These are phyloP conservation scores for Euschistus heros DNA, from an alignment of 1,140 invertebrate genomes.

Conservation along the genomic window DNA sequence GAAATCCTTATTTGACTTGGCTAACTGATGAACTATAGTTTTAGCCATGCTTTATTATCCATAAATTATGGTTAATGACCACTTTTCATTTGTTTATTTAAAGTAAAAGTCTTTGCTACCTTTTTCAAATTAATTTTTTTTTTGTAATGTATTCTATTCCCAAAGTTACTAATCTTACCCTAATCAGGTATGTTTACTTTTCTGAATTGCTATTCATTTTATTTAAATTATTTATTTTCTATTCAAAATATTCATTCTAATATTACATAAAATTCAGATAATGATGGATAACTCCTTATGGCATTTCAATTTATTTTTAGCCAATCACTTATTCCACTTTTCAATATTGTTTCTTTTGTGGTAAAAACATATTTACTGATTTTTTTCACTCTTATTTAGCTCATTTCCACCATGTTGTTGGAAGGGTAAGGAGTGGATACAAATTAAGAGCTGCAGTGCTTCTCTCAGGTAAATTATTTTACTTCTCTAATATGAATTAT, in stretches of 20 bases:
- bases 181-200: too few relatives aligned
- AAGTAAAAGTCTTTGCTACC: too few relatives aligned
- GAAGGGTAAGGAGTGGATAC: conserved; percentile 59
- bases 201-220: too few relatives aligned
- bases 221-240: not conserved
- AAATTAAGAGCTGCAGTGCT: conserved; percentile 53
- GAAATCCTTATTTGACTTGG: too few relatives aligned
- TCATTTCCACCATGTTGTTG: conserved; percentile 85
- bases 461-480: conserved; percentile 48
- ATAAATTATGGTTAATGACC: too few relatives aligned
- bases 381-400: conserved; percentile 44
- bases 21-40: too few relatives aligned
- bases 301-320: not conserved
- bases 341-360: not conserved
- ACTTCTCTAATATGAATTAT: too few relatives aligned
- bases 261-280: not conserved
- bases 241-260: not conserved
- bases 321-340: not conserved
- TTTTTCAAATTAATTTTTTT: too few relatives aligned
- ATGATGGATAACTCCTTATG: not conserved
- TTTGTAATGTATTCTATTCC: too few relatives aligned
- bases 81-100: too few relatives aligned
- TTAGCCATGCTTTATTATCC: too few relatives aligned
- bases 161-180: too few relatives aligned
- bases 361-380: not conserved